Evolutionary conservation across 2,113 vertebrate genomes (phyloP).

Genomic region (Meles meles): DNA sequence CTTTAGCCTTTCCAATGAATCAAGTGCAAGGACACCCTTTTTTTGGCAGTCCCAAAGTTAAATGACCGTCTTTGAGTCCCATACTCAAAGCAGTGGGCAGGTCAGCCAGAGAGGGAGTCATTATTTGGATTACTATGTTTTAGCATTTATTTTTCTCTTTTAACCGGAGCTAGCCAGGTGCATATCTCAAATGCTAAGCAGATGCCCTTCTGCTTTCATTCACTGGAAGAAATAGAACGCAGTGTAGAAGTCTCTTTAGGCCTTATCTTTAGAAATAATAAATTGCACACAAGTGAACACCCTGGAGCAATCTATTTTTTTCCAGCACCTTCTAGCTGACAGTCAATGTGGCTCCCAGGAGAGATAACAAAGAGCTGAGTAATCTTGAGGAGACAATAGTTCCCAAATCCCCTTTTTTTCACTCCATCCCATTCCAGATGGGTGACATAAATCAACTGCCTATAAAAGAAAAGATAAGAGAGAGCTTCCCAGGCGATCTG

Average conservation of each 20-base stretch:
- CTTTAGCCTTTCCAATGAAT: not conserved
- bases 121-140: not conserved
- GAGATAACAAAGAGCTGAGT: constrained; percentile 43
- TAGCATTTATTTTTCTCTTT: constrained; percentile 8
- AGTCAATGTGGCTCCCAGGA: not conserved
- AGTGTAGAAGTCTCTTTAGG: not conserved
- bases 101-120: not conserved
- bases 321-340: constrained; percentile 32
- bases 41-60: not conserved
- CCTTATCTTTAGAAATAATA: constrained; percentile 59
- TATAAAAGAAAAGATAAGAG: not conserved
- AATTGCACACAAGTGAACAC: constrained; percentile 17
- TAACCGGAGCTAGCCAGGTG: not conserved
- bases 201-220: constrained; percentile 18
- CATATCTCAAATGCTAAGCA: constrained; percentile 41
- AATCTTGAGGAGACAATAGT: not conserved
- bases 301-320: constrained; percentile 50
- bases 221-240: not conserved
- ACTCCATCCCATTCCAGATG: not conserved
- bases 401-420: not conserved
- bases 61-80: not conserved
- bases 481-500: not conserved
- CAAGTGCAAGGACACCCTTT: not conserved
- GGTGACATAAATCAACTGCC: constrained; percentile 11
- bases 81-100: not conserved